These are phyloP conservation scores for Montipora foliosa DNA, from an alignment of 64 coral and sea anemone genomes.

Conservation along the genomic window DNA sequence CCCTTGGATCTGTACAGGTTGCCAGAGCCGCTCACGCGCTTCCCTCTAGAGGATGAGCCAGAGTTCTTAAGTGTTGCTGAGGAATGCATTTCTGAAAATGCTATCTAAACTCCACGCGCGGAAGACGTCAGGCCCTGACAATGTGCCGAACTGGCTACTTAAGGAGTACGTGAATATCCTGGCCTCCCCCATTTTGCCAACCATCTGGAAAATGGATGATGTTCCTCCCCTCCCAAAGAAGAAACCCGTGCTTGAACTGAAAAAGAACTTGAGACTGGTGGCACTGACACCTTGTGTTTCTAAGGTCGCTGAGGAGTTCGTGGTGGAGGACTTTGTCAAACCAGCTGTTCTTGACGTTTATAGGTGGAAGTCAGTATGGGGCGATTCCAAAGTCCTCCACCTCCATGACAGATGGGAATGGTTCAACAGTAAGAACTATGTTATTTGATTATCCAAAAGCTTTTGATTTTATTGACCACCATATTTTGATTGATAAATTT, in stretches of 20 bases:
- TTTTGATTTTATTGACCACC: constrained; percentile 47
- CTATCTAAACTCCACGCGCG: not conserved
- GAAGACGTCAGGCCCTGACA: constrained; percentile 18
- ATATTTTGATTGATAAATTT: constrained; percentile 7
- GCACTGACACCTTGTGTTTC: no score
- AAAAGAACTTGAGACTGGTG: no score
- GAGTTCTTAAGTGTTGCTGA: not conserved
- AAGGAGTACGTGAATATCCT: constrained; percentile 42
- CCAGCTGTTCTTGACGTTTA: constrained; percentile 1
- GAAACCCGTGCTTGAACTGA: not conserved
- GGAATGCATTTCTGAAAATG: not conserved
- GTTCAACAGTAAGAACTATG: constrained; percentile 15
- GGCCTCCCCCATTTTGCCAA: constrained; percentile 7
- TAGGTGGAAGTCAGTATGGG: not conserved
- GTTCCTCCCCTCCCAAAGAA: not conserved
- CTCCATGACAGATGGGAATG: not conserved
- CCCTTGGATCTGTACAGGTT: constrained; percentile 45
- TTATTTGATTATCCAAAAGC: constrained; percentile 21
- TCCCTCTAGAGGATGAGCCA: constrained; percentile 13
- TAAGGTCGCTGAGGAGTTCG: not conserved
- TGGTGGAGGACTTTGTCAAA: constrained; percentile 4
- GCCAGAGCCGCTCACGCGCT: not conserved
- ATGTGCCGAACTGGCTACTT: constrained; percentile 10
- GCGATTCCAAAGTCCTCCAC: no score
- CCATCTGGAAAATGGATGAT: constrained; percentile 36